Evolutionary conservation across 2,888 invertebrate species (phyloP).

Genomic region (Brachyptera risi): DNA sequence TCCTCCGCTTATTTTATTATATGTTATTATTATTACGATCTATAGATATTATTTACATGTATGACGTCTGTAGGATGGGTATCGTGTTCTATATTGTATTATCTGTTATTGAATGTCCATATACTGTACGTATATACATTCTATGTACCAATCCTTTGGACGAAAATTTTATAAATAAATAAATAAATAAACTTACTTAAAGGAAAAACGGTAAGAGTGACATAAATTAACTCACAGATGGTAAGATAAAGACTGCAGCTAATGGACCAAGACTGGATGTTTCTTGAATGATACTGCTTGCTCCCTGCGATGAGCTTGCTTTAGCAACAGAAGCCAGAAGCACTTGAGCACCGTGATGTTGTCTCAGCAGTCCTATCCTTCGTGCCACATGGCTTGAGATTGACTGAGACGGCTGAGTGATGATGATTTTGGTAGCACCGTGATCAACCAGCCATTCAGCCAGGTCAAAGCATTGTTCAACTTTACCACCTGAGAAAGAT

Average conservation of each 20-base stretch:
- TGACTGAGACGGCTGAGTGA: conserved; percentile 21
- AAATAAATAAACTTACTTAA: too few relatives aligned
- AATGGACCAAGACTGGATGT: background rate
- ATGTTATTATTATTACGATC: too few relatives aligned
- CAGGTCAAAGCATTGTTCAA: conserved; percentile 36
- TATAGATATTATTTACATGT: too few relatives aligned
- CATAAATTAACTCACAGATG: conserved; percentile 24
- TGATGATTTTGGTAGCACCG: conserved; percentile 28
- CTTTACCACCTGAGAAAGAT: conserved; percentile 17
- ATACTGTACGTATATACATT: too few relatives aligned
- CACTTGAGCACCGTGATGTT: conserved; percentile 20
- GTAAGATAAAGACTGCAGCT: conserved; percentile 23
- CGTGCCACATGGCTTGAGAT: conserved; percentile 19
- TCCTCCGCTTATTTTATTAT: too few relatives aligned
- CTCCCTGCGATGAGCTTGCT: conserved; percentile 9
- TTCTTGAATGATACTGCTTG: conserved; percentile 11
- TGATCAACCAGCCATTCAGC: conserved; percentile 32
- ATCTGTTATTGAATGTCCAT: too few relatives aligned
- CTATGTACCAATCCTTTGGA: too few relatives aligned
- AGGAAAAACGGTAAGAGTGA: too few relatives aligned
- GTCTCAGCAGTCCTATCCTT: conserved; percentile 15
- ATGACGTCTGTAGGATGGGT: too few relatives aligned
- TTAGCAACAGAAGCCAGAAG: conserved; percentile 13
- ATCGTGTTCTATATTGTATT: too few relatives aligned
- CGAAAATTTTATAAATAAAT: too few relatives aligned